These are phyloP conservation scores for Macrophya annulata DNA, from an alignment of 2,888 invertebrate genomes.

Conservation along the genomic window DNA sequence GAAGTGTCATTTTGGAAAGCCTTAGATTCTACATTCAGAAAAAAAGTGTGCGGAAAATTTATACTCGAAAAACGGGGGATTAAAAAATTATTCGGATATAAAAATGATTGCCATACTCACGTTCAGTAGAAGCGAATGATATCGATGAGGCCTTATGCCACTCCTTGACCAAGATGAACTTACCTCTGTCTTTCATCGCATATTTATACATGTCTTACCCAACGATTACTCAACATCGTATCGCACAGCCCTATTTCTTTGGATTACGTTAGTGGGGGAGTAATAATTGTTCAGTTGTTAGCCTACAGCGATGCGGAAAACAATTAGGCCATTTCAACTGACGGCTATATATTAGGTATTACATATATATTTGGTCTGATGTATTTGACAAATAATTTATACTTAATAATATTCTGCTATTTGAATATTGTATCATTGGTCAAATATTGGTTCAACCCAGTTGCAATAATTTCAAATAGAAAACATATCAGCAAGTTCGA, in stretches of 20 bases:
- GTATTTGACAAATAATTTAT: background rate
- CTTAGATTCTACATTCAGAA: background rate
- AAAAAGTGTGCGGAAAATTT: background rate
- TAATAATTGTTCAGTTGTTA: background rate
- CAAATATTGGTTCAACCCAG: background rate
- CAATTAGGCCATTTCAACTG: background rate
- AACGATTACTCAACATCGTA: background rate
- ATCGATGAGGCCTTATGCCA: background rate
- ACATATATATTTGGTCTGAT: background rate
- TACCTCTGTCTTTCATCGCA: background rate
- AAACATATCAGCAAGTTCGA: background rate
- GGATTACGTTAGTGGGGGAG: background rate
- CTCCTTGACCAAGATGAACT: background rate
- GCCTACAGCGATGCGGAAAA: background rate
- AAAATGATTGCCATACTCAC: background rate
- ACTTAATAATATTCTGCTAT: background rate
- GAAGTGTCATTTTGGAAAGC: background rate
- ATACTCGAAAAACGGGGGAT: constrained; percentile 67
- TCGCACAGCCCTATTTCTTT: background rate
- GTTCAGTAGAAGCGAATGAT: background rate
- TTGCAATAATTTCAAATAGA: background rate
- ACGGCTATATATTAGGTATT: background rate
- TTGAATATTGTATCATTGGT: background rate
- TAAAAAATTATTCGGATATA: background rate
- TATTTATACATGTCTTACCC: background rate